These are phyloP conservation scores for Synergus gifuensis DNA, from an alignment of 2,888 invertebrate genomes.

Conservation along the genomic window DNA sequence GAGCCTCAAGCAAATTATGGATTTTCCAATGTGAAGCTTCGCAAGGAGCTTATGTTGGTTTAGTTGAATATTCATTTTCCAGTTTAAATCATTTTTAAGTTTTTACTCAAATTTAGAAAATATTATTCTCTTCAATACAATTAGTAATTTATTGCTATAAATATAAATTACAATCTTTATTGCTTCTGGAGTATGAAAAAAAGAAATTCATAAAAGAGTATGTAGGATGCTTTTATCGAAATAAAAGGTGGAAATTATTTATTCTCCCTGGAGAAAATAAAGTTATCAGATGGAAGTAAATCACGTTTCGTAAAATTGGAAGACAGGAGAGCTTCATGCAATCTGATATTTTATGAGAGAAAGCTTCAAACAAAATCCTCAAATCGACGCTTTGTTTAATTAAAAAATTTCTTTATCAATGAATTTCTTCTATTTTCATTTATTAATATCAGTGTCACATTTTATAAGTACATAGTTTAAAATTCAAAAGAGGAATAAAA, in stretches of 20 bases:
- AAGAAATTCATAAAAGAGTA: background rate
- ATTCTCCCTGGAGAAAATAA: background rate
- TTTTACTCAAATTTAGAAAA: background rate
- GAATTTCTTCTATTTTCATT: background rate
- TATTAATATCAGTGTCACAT: too few relatives aligned
- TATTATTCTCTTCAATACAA: background rate
- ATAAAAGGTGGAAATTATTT: background rate
- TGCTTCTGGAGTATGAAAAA: background rate
- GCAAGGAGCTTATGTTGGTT: conserved; percentile 1
- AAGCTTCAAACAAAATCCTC: background rate
- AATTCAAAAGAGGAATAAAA: background rate
- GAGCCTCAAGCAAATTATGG: background rate
- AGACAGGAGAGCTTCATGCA: background rate
- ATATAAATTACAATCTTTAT: background rate
- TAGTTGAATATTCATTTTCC: background rate
- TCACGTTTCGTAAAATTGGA: background rate
- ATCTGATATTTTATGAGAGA: background rate
- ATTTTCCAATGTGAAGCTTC: background rate
- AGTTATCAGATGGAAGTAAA: background rate
- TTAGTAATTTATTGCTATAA: background rate
- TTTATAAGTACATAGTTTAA: background rate
- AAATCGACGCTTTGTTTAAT: background rate
- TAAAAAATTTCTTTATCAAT: background rate
- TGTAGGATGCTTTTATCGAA: background rate
- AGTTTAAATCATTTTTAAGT: background rate